Evolutionary conservation across 2,888 invertebrate genomes (phyloP), one percentile per base, ranked within the genome.

Genomic region (Plusia festucae): DNA sequence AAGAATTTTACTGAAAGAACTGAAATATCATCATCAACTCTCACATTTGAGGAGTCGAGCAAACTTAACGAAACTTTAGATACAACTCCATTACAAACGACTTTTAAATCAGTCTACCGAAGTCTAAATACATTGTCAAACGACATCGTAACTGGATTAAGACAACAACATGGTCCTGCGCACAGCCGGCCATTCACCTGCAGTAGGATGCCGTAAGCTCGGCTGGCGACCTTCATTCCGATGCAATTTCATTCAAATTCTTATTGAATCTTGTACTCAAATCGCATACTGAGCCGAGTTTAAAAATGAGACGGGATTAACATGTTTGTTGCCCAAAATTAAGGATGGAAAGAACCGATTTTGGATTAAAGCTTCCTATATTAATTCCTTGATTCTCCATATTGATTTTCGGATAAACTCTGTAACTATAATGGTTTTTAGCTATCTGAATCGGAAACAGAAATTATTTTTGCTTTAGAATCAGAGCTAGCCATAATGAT

Each of bases 181-280:
- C 68, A 53, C 58, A 70, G 67, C 46, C 77, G 80, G 80, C 82
- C 80, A 82, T 81, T 81, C 80, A 81, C 80, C 80, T 82, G 80
- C 70, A 68, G 64, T 65, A 60, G 70, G 82, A 76, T 79, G 80
- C 82, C 82, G 80, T 81, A 79, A 81, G 79, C 79, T 65, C 46
- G 68, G 63, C 67, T 44, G 56, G 59, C 73, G 80, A 81, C 80
- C 80, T 81, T 81, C 82, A 82, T 82, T 68, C 75, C 73, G 49
- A 78, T 74, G 82, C 77, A 76, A 75, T 76, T 80, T 74, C 46
- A 79, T 71, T 76, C 67, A 70, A 70, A 69, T 75, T 75, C 69
- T 67, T 71, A 70, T 68, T 73, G 76, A 44, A 73, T 53, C 57
- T 62, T 71, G 59, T 68, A 71, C 66, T 68, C 66, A 57, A 70